Evolutionary conservation across 2,797 vertebrate species (phyloP), one percentile per base, ranked within the genome.

Genomic region (Hoplostethus mediterraneus): DNA sequence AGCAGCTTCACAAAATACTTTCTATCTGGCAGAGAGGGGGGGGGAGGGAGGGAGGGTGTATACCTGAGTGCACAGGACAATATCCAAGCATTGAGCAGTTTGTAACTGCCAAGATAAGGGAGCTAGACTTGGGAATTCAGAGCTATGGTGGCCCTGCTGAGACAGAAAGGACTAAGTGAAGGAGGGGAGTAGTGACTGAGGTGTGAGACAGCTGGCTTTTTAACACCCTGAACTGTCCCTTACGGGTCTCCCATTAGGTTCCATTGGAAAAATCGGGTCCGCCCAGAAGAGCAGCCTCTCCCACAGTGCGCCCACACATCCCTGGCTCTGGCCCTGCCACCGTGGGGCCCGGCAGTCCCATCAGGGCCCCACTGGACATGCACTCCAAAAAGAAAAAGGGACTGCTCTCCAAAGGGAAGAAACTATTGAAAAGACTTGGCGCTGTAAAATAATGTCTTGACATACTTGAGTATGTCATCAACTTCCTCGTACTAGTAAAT

Each of bases 361-460:
- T 95, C 94, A 95, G 95, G 95, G 95, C 94, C 95, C 87, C 91
- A 80, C 95, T 93, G 95, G 96, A 96, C 90, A 90, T 95, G 93
- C 83, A 95, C 95, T 94, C 95, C 93, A 95, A 94, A 96, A 96
- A 96, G 96, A 97, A 95, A 96, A 97, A 95, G 94, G 97, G 97
- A 95, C 97, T 97, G 89, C 95, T 98, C 95, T 97, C 95, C 95
- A 97, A 97, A 96, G 96, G 97, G 93, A 98, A 97, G 96, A 96
- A 95, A 92, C 95, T 97, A 76, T 96, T 98, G 94, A 96, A 96
- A 95, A 96, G 93, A 94, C 96, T 97, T 83, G 96, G 96, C 85
- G 93, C 96, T 90, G 96, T 96, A 92, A 96, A 97, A 93, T 97
- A 96, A 96, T 73, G 64, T 70, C 44, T 72, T 36, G 56, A 87